These are phyloP conservation scores for Anseranas semipalmata DNA, from an alignment of 2,113 vertebrate species.

Conservation along the genomic window DNA sequence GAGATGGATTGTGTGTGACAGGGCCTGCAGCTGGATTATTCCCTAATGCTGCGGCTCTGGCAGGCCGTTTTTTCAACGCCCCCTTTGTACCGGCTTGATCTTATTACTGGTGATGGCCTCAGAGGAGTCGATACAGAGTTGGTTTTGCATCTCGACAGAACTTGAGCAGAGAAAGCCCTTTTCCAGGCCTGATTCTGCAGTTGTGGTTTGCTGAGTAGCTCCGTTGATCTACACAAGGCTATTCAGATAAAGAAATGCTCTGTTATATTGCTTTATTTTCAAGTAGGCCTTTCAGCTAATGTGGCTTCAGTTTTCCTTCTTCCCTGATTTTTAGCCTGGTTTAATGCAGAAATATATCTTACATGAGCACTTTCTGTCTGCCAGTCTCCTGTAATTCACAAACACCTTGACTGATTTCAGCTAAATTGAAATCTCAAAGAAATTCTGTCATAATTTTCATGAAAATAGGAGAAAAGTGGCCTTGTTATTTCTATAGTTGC, in stretches of 20 bases:
- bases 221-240: neutral
- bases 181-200: neutral
- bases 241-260: neutral
- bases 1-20: fast-evolving
- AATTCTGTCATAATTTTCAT: neutral
- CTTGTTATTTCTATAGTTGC: neutral
- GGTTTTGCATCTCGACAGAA: conserved; percentile 16
- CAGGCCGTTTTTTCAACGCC: neutral
- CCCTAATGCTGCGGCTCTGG: neutral
- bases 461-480: neutral
- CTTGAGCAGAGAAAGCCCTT: neutral
- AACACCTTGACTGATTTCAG: neutral
- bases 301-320: neutral
- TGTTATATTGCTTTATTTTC: neutral
- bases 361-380: neutral
- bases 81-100: neutral
- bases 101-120: conserved; percentile 23
- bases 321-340: neutral
- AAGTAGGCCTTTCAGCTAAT: neutral
- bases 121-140: neutral
- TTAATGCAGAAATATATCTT: neutral
- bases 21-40: conserved; percentile 47
- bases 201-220: conserved; percentile 12
- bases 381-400: neutral
- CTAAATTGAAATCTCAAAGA: neutral